Evolutionary conservation across 2,888 invertebrate genomes (phyloP).

Genomic region (Meganola albula): DNA sequence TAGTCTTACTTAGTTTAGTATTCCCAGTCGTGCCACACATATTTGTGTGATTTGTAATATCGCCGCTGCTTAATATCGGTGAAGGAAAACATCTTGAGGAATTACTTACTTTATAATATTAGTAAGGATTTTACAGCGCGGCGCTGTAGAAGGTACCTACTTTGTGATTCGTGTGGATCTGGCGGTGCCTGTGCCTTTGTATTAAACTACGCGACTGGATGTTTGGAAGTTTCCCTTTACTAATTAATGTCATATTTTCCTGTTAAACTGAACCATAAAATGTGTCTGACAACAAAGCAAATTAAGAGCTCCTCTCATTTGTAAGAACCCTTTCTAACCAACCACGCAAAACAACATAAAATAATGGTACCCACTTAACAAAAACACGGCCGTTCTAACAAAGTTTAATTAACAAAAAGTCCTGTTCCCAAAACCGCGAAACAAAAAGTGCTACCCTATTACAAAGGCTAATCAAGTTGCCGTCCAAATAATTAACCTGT

Average conservation of each 20-base stretch:
- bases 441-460: constrained; percentile 25
- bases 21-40: background rate
- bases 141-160: too few species aligned
- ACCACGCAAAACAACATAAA: constrained; percentile 7
- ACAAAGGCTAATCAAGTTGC: constrained; percentile 29
- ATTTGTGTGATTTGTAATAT: too few species aligned
- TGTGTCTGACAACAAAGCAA: background rate
- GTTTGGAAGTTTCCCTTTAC: background rate
- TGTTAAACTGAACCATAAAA: background rate
- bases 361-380: constrained; percentile 15
- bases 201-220: background rate
- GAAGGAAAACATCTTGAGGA: too few species aligned
- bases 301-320: constrained; percentile 2
- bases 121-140: too few species aligned
- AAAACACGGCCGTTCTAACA: constrained; percentile 22
- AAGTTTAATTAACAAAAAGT: constrained; percentile 29
- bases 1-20: background rate
- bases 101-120: too few species aligned
- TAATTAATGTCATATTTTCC: background rate
- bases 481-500: constrained; percentile 39
- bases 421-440: constrained; percentile 22
- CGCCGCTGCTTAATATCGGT: too few species aligned
- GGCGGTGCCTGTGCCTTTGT: background rate
- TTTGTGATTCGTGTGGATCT: too few species aligned
- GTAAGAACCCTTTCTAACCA: background rate